Evolutionary conservation across 2,113 vertebrate species (phyloP).

Genomic region (Craseonycteris thonglongyai): DNA sequence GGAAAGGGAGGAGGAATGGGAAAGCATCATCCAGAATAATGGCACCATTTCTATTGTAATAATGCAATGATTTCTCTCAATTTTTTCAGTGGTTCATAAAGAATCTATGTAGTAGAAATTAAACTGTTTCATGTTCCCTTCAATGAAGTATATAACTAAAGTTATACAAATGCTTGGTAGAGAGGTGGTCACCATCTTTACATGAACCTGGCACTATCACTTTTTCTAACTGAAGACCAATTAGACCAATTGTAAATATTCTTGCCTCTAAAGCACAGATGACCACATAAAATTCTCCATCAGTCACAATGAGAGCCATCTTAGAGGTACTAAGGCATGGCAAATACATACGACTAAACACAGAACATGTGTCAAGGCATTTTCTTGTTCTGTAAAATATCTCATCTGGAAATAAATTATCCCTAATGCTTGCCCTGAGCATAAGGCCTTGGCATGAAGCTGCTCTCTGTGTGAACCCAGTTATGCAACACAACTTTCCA

Average conservation of each 20-base stretch:
- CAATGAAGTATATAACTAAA: background rate
- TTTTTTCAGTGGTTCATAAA: background rate
- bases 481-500: background rate
- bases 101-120: background rate
- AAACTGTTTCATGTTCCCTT: background rate
- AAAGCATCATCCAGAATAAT: background rate
- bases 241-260: background rate
- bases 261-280: background rate
- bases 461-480: background rate
- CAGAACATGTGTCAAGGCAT: background rate
- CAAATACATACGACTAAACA: background rate
- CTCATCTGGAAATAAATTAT: constrained; percentile 27
- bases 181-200: background rate
- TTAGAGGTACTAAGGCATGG: background rate
- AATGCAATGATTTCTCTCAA: no score
- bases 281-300: background rate
- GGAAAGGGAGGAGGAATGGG: background rate
- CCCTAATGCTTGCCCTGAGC: background rate
- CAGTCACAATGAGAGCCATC: constrained; percentile 5
- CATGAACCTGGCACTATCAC: background rate
- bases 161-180: background rate
- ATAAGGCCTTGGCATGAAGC: background rate
- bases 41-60: background rate
- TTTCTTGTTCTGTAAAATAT: constrained; percentile 22
- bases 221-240: background rate